These are phyloP conservation scores for Heliocidaris tuberculata DNA, from an alignment of 35 echinoderm and acorn worm species.

Conservation along the genomic window DNA sequence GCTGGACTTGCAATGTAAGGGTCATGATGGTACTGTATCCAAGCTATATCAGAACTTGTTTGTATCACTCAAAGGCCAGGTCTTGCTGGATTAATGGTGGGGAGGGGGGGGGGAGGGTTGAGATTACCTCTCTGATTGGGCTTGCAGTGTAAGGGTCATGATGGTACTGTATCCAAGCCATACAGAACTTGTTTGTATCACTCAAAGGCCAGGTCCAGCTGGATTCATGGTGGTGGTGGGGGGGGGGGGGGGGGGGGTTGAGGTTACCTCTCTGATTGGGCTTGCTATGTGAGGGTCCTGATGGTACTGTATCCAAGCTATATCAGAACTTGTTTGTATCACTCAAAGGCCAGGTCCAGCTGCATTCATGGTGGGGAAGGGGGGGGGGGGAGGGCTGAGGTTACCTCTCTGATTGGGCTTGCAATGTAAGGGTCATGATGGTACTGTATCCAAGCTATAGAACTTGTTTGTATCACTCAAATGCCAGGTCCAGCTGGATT, in stretches of 20 bases:
- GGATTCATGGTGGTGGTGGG: conserved; percentile 37
- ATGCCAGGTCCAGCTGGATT: conserved; percentile 58
- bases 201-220: conserved; percentile 49
- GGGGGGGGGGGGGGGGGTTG: background rate
- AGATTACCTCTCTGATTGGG: conserved; percentile 87
- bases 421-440: conserved; percentile 80
- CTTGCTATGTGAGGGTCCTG: conserved; percentile 78
- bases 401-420: conserved; percentile 90
- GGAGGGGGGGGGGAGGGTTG: conserved; percentile 69
- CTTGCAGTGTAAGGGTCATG: conserved; percentile 78
- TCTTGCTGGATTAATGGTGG: too few relatives aligned
- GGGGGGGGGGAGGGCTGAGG: conserved; percentile 71
- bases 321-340: conserved; percentile 86
- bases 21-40: conserved; percentile 79
- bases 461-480: conserved; percentile 66
- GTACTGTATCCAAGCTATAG: conserved; percentile 78
- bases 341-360: too few relatives aligned
- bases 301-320: conserved; percentile 81
- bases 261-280: background rate
- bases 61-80: background rate
- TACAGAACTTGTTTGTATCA: conserved; percentile 79
- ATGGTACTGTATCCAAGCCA: conserved; percentile 77
- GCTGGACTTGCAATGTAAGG: conserved; percentile 79
- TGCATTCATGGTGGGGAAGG: too few relatives aligned
- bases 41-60: conserved; percentile 83